A percentile compares a stretch with the other conserved stretches of the same genome.
These are phyloP conservation scores for Mola mola DNA, from an alignment of 2,113 vertebrate species.

Conservation along the genomic window DNA sequence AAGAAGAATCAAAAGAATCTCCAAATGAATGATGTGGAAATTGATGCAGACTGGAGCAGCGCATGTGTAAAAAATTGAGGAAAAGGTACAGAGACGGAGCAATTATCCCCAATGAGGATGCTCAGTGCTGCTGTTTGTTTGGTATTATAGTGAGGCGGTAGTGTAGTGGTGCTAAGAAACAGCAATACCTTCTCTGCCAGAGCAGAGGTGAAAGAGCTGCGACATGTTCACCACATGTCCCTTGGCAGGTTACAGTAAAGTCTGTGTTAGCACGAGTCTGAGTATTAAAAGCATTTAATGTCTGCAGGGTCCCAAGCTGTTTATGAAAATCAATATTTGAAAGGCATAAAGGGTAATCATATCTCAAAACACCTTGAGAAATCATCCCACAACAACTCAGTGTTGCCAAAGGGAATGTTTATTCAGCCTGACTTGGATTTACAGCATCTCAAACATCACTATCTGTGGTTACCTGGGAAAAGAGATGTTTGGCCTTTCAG, in stretches of 20 bases:
- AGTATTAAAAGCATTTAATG: background rate
- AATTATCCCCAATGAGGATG: slow-evolving; percentile 38
- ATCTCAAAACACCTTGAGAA: slow-evolving; percentile 23
- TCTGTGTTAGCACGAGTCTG: slow-evolving; percentile 10
- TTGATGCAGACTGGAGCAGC: slow-evolving; percentile 36
- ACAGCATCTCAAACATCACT: slow-evolving; percentile 77
- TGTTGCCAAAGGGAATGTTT: slow-evolving; percentile 55
- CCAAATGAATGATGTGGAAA: slow-evolving; percentile 38
- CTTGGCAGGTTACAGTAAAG: background rate
- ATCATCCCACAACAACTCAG: slow-evolving; percentile 11
- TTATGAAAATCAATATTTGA: slow-evolving; percentile 39
- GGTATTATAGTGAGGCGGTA: slow-evolving; percentile 27
- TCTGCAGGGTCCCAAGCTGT: slow-evolving; percentile 3
- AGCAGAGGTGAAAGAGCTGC: slow-evolving; percentile 34
- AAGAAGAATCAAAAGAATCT: slow-evolving; percentile 32
- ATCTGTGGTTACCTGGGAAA: slow-evolving; percentile 85
- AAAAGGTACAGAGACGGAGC: background rate
- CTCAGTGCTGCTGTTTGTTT: slow-evolving; percentile 56
- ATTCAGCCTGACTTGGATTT: slow-evolving; percentile 45
- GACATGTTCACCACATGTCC: slow-evolving; percentile 5
- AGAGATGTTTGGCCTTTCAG: slow-evolving; percentile 69
- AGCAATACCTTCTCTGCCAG: slow-evolving; percentile 11
- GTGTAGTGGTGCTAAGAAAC: slow-evolving; percentile 12
- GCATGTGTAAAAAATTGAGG: slow-evolving; percentile 18
- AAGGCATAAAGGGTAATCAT: slow-evolving; percentile 39